These are phyloP conservation scores for Prunella strophiata DNA, from an alignment of 2,797 vertebrate species.

Conservation along the genomic window DNA sequence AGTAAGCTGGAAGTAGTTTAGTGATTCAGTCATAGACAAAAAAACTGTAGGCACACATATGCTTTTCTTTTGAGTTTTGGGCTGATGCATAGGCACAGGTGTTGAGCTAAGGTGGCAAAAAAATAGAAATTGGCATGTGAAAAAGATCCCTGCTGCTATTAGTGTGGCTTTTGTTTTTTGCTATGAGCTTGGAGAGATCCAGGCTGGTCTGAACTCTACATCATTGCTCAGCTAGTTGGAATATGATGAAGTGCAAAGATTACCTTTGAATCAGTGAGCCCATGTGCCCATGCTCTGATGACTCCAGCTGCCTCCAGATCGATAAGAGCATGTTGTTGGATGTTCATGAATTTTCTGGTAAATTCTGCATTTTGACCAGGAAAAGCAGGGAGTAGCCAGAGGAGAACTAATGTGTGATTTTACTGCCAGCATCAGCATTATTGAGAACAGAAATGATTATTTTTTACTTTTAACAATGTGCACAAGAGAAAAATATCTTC, in stretches of 20 bases:
- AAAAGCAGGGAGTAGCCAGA: not conserved
- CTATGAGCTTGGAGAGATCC: not conserved
- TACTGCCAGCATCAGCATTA: not conserved
- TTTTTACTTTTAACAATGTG: not conserved
- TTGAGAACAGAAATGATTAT: not conserved
- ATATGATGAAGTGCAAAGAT: not conserved
- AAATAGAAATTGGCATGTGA: not conserved
- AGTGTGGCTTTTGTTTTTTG: not conserved
- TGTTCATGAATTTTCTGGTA: not conserved
- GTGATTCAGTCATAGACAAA: not conserved
- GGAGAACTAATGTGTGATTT: not conserved
- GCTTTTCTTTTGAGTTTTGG: not conserved
- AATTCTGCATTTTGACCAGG: not conserved
- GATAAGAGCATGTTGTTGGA: not conserved
- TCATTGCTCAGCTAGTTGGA: not conserved
- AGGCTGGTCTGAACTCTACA: not conserved
- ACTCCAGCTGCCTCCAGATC: not conserved
- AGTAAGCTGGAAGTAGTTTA: not conserved
- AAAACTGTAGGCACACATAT: not conserved
- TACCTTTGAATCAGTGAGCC: not conserved
- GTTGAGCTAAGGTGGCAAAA: not conserved
- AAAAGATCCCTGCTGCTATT: not conserved
- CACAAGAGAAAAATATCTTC: not conserved
- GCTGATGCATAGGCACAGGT: not conserved
- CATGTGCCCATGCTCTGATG: not conserved